A percentile compares a stretch with the other conserved stretches of the same genome.
Conservation (phyloP, 1,140 invertebrate species). For the Leptoteleia sp. region DNA sequence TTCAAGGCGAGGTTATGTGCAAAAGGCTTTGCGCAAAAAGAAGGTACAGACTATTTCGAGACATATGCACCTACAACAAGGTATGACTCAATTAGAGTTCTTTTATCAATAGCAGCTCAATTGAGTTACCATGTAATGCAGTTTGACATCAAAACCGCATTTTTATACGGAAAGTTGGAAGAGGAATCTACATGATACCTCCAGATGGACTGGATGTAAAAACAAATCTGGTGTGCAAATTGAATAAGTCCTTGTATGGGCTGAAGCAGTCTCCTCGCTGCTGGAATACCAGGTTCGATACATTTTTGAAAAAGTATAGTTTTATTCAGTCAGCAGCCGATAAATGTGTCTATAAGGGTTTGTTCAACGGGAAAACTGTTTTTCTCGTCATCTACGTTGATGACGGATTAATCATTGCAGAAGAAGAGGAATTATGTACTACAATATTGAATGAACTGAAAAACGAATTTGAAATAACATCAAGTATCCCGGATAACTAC, state of each 20-base stretch:
- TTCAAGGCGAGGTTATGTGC: slow-evolving; percentile 47
- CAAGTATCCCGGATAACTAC: background rate
- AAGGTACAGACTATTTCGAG: slow-evolving; percentile 68
- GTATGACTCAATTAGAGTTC: slow-evolving; percentile 67
- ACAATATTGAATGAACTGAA: background rate
- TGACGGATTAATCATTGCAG: slow-evolving; percentile 17
- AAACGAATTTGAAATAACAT: slow-evolving; percentile 16
- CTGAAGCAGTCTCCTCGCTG: slow-evolving; percentile 12
- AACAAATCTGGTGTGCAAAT: slow-evolving; percentile 7
- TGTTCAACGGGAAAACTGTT: background rate
- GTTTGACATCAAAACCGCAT: slow-evolving; percentile 74
- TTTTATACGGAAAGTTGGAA: slow-evolving; percentile 65
- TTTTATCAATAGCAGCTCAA: slow-evolving; percentile 50
- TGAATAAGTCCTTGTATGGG: slow-evolving; percentile 23
- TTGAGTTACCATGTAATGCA: too few species aligned
- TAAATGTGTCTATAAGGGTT: slow-evolving; percentile 18
- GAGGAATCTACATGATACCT: slow-evolving; percentile 62
- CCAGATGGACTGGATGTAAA: background rate
- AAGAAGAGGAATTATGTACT: background rate
- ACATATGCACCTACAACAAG: slow-evolving; percentile 66
- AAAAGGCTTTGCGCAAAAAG: slow-evolving; percentile 63
- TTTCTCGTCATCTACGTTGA: slow-evolving; percentile 13
- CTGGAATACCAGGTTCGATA: slow-evolving; percentile 10
- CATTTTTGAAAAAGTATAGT: slow-evolving; percentile 4
- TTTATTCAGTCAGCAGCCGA: slow-evolving; percentile 15